Base-by-base conservation (phyloP, 2,888 invertebrate genomes). In the Ophioninae sp. region DNA sequence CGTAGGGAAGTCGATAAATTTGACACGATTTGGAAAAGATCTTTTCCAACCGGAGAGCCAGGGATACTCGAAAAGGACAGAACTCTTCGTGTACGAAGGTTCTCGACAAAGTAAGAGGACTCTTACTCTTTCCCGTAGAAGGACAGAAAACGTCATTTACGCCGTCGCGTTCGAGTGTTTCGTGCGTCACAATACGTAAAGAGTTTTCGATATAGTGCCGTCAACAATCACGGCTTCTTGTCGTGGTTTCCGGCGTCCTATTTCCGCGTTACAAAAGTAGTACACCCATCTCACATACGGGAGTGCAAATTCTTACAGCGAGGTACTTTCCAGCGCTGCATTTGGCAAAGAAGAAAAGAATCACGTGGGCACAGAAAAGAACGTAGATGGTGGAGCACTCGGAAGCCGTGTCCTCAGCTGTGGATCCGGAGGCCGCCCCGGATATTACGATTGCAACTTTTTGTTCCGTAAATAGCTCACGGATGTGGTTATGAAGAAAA, bases 381-480 rank as follows among this genome's bases (percentile, higher is more conserved):
- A 37, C 21, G 44, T 62, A 62, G 23, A 44, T 10, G 23, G 69
- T 64, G 21, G 62, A 62, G 65, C 74, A 75, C 62, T 30, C 67
- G 67, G 44, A 41, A 44, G 50, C 37, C 21, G 67, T 37, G 73
- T 61, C 67, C 37, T 73, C 59, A 44, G 61, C 30, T 56, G 69
- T 41, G 74, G 41, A 30, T 41, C 69, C 75, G 68, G 69, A 56
- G 56, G 69, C 69, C 69, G 62, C 56, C 56, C 23, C 74, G 62
- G 75, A 80, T 80, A 80, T 80, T 80, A 62, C 80, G 50, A 69
- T 64, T 64, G 68, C 62, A 80, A 80, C 80, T 80, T 75, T 75
- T 75, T 23, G 6, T 30, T 73, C 20, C 57, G 37, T 23, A 65
- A 13, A 79, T 73, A 72, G 17, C 44, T 21, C 44, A 3, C 7